Evolutionary conservation across 2,888 invertebrate species (phyloP).

Genomic region (Ophraella communa): DNA sequence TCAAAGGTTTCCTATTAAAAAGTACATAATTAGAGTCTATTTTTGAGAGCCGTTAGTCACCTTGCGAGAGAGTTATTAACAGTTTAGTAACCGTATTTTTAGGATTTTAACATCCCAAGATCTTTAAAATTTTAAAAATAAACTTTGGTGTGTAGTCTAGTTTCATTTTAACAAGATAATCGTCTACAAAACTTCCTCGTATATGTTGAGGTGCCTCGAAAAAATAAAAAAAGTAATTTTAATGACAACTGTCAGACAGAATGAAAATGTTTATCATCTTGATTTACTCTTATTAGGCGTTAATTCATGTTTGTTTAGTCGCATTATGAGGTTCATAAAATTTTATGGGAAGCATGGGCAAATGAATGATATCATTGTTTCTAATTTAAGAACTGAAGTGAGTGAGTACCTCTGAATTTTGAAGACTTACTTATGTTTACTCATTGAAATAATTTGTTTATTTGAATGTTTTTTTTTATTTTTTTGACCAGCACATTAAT

Average conservation of each 20-base stretch:
- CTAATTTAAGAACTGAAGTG: not conserved
- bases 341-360: not conserved
- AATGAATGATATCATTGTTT: not conserved
- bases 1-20: too few species aligned
- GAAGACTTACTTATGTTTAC: not conserved
- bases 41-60: too few species aligned
- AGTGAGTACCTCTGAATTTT: not conserved
- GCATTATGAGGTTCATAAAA: slow-evolving; percentile 3
- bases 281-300: slow-evolving; percentile 6
- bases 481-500: too few species aligned
- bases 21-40: too few species aligned
- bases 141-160: not conserved
- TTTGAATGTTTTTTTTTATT: not conserved
- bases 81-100: not conserved
- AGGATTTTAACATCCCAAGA: not conserved
- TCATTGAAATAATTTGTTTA: not conserved
- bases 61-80: too few species aligned
- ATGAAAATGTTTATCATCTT: slow-evolving; percentile 1
- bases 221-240: not conserved
- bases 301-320: slow-evolving; percentile 7
- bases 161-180: not conserved
- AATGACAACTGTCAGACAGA: slow-evolving; percentile 1
- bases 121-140: not conserved
- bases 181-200: not conserved
- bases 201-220: not conserved